phyloP scores from a whole-genome alignment of 2,113 vertebrate genomes.

The Heterotilapia buettikoferi region DNA sequence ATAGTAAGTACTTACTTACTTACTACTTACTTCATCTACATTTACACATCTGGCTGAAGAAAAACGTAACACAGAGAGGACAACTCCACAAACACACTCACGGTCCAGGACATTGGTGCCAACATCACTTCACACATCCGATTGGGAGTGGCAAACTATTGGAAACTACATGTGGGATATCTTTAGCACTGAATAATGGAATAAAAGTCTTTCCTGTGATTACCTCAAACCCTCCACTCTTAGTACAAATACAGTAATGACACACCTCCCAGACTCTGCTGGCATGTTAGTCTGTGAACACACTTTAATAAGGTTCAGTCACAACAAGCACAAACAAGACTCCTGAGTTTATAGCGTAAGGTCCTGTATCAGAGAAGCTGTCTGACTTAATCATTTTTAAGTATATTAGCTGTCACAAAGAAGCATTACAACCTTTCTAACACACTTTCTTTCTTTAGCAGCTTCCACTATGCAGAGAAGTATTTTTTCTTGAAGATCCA shows the following conservation, averaged over 20 bases:
- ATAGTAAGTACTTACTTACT: background rate
- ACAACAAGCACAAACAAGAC: background rate
- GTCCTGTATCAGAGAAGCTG: background rate
- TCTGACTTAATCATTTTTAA: background rate
- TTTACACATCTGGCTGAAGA: background rate
- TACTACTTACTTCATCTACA: background rate
- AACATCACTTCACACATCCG: background rate
- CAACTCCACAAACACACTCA: background rate
- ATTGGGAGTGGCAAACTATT: background rate
- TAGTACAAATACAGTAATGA: background rate
- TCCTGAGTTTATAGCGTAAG: rapidly evolving
- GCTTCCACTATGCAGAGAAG: background rate
- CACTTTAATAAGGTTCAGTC: background rate
- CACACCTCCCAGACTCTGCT: background rate
- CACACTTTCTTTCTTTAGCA: background rate
- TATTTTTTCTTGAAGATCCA: background rate
- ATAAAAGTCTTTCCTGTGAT: background rate
- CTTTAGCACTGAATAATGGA: background rate
- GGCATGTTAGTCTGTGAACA: background rate
- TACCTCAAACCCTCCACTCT: background rate
- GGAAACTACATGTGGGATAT: background rate
- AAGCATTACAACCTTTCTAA: background rate
- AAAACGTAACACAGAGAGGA: rapidly evolving
- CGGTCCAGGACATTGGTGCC: background rate
- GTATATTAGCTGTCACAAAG: background rate